Conservation (phyloP, 2,888 invertebrate species). For the Tachina fera region DNA sequence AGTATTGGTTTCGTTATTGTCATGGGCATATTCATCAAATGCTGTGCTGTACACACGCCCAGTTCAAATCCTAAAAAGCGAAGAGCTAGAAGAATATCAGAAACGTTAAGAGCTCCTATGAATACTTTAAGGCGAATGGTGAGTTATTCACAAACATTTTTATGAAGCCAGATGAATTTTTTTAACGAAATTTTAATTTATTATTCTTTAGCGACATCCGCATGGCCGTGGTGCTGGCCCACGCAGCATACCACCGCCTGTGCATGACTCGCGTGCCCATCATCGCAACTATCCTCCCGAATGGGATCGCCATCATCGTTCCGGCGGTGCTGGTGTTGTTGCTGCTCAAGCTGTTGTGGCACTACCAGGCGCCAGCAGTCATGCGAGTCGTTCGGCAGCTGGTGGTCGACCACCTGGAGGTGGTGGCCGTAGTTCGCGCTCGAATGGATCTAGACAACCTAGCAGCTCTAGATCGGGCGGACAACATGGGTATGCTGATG, state of each 20-base stretch:
- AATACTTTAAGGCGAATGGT: constrained; percentile 95
- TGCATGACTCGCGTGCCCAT: constrained; percentile 81
- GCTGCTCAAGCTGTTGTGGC: constrained; percentile 79
- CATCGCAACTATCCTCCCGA: constrained; percentile 79
- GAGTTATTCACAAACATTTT: constrained; percentile 72
- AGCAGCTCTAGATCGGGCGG: constrained; percentile 73
- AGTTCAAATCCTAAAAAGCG: constrained; percentile 99
- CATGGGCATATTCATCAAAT: constrained; percentile 99
- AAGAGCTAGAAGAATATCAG: constrained; percentile 95
- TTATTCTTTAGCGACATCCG: constrained; percentile 82
- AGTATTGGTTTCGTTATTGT: constrained; percentile 95
- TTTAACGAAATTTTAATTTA: not conserved
- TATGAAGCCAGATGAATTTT: not conserved
- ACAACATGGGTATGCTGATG: constrained; percentile 79
- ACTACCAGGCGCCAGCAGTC: constrained; percentile 78
- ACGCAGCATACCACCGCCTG: constrained; percentile 84
- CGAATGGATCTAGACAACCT: constrained; percentile 73
- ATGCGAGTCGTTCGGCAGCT: constrained; percentile 83
- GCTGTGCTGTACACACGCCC: constrained; percentile 99
- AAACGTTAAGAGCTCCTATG: constrained; percentile 95
- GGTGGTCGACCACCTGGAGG: constrained; percentile 84
- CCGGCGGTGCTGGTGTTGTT: constrained; percentile 65
- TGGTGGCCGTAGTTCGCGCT: constrained; percentile 80
- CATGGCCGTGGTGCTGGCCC: constrained; percentile 81
- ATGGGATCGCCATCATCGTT: constrained; percentile 80